A percentile compares a stretch with the other conserved stretches of the same genome.
These are phyloP conservation scores for Dasypolia templi DNA, from an alignment of 2,888 invertebrate species.

Conservation along the genomic window DNA sequence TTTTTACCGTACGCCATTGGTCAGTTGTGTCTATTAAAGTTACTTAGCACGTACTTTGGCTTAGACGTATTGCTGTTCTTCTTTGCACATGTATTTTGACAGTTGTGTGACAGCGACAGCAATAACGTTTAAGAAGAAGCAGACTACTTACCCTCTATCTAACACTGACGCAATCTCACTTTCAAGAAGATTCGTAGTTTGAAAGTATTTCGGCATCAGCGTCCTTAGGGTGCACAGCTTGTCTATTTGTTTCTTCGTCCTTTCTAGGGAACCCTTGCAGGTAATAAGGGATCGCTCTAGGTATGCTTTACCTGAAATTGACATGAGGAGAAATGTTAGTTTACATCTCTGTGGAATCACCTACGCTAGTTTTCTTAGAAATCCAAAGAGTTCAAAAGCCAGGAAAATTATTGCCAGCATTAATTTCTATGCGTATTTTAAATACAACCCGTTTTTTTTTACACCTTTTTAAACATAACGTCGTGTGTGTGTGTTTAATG, in stretches of 20 bases:
- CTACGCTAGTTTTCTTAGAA: slow-evolving; percentile 10
- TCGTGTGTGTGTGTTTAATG: no score
- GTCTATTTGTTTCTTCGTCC: slow-evolving; percentile 59
- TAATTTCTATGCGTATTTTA: no score
- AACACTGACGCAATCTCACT: slow-evolving; percentile 31
- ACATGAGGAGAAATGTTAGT: neutral
- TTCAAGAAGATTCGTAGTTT: slow-evolving; percentile 32
- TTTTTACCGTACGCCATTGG: no score
- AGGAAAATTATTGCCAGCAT: neutral
- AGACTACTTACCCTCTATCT: slow-evolving; percentile 29
- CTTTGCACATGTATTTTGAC: no score
- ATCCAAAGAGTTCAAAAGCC: slow-evolving; percentile 11
- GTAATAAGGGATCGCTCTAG: slow-evolving; percentile 45
- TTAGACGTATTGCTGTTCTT: no score
- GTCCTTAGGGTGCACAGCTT: slow-evolving; percentile 60
- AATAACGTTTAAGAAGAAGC: neutral
- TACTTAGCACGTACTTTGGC: neutral
- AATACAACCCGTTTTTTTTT: neutral
- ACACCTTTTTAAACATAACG: neutral
- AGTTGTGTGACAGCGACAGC: neutral
- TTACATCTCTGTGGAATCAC: neutral
- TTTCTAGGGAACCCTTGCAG: slow-evolving; percentile 59
- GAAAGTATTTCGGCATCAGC: slow-evolving; percentile 57
- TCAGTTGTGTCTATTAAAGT: no score
- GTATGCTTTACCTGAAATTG: slow-evolving; percentile 48